Evolutionary conservation across 2,113 vertebrate species (phyloP).

Genomic region (Rhagologus leucostigma): DNA sequence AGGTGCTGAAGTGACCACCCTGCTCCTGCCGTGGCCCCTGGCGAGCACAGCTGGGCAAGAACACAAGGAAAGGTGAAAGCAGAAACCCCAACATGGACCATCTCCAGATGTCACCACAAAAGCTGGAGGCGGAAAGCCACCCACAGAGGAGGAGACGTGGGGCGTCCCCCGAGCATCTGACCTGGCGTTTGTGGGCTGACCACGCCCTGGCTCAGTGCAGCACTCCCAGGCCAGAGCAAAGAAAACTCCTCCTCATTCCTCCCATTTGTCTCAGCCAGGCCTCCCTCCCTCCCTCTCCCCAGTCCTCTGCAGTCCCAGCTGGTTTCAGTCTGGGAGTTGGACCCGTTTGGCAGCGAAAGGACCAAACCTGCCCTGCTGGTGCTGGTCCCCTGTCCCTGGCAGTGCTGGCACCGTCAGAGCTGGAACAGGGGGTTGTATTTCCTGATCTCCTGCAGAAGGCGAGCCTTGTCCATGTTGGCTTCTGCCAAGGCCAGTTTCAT

Average conservation of each 20-base stretch:
- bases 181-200: neutral
- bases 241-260: neutral
- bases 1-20: neutral
- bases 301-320: neutral
- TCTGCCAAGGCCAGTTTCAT: slow-evolving; percentile 76
- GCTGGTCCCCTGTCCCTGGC: slow-evolving; percentile 27
- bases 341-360: neutral
- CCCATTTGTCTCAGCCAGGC: neutral
- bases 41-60: neutral
- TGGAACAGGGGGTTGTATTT: slow-evolving; percentile 88
- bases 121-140: neutral
- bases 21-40: neutral
- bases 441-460: slow-evolving; percentile 86
- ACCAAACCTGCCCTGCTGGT: slow-evolving; percentile 52
- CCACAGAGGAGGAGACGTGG: neutral
- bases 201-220: neutral
- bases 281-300: neutral
- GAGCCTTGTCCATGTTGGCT: slow-evolving; percentile 82
- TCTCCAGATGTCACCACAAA: neutral
- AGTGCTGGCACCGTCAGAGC: slow-evolving; percentile 71
- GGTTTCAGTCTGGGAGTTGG: neutral
- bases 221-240: neutral
- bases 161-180: neutral
- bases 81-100: neutral
- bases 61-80: neutral